Conservation (phyloP, 2,888 invertebrate genomes). For the Tachina fera region DNA sequence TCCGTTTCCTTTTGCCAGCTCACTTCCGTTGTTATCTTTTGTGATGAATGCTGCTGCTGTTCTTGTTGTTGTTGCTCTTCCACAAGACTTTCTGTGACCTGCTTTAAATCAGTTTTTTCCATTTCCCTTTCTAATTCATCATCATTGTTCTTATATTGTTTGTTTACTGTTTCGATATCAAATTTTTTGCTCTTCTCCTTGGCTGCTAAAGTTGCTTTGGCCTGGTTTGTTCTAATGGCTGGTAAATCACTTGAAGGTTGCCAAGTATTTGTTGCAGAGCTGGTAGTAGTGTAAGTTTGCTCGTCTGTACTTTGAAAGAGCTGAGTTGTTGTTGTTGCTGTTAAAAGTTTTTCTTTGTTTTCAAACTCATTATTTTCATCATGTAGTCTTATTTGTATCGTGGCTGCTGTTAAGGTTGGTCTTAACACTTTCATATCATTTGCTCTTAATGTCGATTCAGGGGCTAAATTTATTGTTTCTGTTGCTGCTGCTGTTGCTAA, state of each 20-base stretch:
- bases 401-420: slow-evolving; percentile 52
- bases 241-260: slow-evolving; percentile 70
- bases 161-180: slow-evolving; percentile 24
- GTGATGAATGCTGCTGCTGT: slow-evolving; percentile 56
- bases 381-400: slow-evolving; percentile 33
- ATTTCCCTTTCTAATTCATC: slow-evolving; percentile 52
- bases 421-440: slow-evolving; percentile 71
- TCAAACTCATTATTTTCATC: background rate
- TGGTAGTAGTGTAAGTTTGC: slow-evolving; percentile 36
- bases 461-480: background rate
- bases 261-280: slow-evolving; percentile 63
- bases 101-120: slow-evolving; percentile 44
- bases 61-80: slow-evolving; percentile 56
- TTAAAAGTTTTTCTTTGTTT: slow-evolving; percentile 2
- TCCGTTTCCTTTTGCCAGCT: slow-evolving; percentile 71
- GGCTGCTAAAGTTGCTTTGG: slow-evolving; percentile 28
- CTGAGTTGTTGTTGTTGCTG: background rate
- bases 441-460: slow-evolving; percentile 11
- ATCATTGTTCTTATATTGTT: slow-evolving; percentile 48
- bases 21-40: slow-evolving; percentile 71
- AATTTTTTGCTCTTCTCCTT: slow-evolving; percentile 12
- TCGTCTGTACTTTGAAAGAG: background rate
- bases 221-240: slow-evolving; percentile 67
- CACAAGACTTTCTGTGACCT: slow-evolving; percentile 53
- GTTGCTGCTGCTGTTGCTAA: background rate